Evolutionary conservation across 37 sponge, comb jelly and placozoan genomes (phyloP).

Genomic region (Eunapius fragilis): DNA sequence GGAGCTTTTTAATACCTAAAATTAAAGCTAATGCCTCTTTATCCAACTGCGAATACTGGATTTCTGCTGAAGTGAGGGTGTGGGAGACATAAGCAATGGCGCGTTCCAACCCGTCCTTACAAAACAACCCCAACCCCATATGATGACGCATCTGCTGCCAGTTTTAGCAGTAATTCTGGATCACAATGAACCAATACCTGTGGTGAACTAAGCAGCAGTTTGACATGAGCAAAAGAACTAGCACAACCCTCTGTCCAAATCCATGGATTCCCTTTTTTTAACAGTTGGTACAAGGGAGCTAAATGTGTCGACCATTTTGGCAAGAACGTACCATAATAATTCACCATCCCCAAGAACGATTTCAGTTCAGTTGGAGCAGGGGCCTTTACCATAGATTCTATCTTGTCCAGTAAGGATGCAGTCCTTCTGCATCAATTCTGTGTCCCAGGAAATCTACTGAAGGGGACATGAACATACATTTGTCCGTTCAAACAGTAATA

Average conservation of each 20-base stretch:
- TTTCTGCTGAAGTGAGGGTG: no score
- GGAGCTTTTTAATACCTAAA: conserved; percentile 49
- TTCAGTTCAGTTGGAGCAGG: conserved; percentile 19
- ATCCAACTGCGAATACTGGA: no score
- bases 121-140: conserved; percentile 32
- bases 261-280: not conserved
- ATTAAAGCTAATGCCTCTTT: no score
- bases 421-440: conserved; percentile 6
- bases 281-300: conserved; percentile 10
- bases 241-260: conserved; percentile 8
- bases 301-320: conserved; percentile 10
- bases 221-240: conserved; percentile 1
- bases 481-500: not conserved
- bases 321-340: conserved; percentile 26
- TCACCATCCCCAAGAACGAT: conserved; percentile 27
- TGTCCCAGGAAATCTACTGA: conserved; percentile 50
- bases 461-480: conserved; percentile 15
- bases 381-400: conserved; percentile 4
- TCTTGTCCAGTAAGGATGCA: not conserved
- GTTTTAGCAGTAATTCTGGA: not conserved
- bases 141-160: conserved; percentile 23
- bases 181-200: conserved; percentile 22
- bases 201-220: not conserved
- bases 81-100: conserved; percentile 22
- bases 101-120: not conserved